These are phyloP conservation scores for Crotalus helleri DNA, from an alignment of 2,113 vertebrate species.

Conservation along the genomic window DNA sequence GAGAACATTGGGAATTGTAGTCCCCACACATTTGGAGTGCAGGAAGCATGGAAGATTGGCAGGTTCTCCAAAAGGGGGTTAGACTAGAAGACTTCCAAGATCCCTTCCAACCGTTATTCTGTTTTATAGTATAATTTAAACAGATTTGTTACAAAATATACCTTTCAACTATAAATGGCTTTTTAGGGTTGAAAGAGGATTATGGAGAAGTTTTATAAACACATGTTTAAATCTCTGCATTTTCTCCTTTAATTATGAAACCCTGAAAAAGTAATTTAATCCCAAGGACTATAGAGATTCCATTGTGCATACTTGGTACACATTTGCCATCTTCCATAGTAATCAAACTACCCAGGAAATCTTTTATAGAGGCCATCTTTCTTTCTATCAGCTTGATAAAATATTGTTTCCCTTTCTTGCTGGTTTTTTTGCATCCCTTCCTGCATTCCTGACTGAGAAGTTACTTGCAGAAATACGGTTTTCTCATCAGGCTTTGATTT, in stretches of 20 bases:
- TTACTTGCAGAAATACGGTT: slow-evolving; percentile 27
- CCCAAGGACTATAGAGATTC: neutral
- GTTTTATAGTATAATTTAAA: neutral
- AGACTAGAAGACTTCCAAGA: neutral
- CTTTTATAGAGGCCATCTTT: slow-evolving; percentile 16
- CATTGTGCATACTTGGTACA: neutral
- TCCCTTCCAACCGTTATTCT: neutral
- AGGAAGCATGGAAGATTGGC: no score
- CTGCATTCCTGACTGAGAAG: slow-evolving; percentile 19
- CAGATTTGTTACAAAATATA: neutral
- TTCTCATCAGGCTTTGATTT: slow-evolving; percentile 41
- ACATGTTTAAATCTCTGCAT: neutral
- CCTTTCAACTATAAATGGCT: neutral
- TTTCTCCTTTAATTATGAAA: neutral
- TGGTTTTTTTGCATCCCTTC: slow-evolving; percentile 23
- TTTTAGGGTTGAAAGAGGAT: accelerated
- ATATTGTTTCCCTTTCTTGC: slow-evolving; percentile 23
- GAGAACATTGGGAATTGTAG: neutral
- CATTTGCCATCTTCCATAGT: neutral
- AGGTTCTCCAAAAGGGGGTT: neutral
- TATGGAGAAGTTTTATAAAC: neutral
- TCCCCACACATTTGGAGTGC: neutral
- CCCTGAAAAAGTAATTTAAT: neutral
- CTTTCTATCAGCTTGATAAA: slow-evolving; percentile 18
- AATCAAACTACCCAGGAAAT: slow-evolving; percentile 19